phyloP scores from a whole-genome alignment of 53 echinoderm and acorn worm genomes.

The Stichopus horrens region DNA sequence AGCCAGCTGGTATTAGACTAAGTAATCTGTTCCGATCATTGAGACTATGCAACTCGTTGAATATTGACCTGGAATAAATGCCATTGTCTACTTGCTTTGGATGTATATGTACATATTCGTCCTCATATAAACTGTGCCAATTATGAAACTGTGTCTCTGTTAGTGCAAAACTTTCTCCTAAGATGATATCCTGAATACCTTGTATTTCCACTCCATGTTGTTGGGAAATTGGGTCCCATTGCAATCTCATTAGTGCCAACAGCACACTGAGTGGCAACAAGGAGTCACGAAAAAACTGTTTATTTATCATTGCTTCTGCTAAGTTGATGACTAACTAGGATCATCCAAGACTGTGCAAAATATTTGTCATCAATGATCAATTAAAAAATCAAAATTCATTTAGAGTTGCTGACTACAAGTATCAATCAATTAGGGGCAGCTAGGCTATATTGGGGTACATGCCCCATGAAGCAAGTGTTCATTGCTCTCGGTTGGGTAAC shows the following conservation, averaged over 20 bases:
- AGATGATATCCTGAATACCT: constrained; percentile 75
- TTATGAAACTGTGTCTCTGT: constrained; percentile 95
- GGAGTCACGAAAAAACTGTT: constrained; percentile 77
- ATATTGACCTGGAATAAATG: constrained; percentile 49
- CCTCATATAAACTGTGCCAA: constrained; percentile 73
- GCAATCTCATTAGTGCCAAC: constrained; percentile 73
- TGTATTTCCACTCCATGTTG: constrained; percentile 35
- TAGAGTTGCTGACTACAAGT: no score
- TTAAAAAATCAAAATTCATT: no score
- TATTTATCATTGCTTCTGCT: constrained; percentile 61
- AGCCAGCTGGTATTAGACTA: constrained; percentile 37
- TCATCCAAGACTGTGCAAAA: no score
- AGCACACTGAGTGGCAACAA: constrained; percentile 76
- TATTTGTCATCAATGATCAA: no score
- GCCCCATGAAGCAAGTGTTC: no score
- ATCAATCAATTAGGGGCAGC: no score
- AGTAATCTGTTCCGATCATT: constrained; percentile 44
- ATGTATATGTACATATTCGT: constrained; percentile 57
- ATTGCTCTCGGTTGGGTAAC: no score
- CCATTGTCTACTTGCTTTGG: constrained; percentile 68
- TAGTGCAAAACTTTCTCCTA: constrained; percentile 85
- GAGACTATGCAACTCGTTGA: constrained; percentile 72
- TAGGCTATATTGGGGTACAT: no score
- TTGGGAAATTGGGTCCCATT: constrained; percentile 57
- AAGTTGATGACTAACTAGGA: no score